Base-by-base conservation (phyloP, 2,797 vertebrate genomes). In the Brachymystax lenok region DNA sequence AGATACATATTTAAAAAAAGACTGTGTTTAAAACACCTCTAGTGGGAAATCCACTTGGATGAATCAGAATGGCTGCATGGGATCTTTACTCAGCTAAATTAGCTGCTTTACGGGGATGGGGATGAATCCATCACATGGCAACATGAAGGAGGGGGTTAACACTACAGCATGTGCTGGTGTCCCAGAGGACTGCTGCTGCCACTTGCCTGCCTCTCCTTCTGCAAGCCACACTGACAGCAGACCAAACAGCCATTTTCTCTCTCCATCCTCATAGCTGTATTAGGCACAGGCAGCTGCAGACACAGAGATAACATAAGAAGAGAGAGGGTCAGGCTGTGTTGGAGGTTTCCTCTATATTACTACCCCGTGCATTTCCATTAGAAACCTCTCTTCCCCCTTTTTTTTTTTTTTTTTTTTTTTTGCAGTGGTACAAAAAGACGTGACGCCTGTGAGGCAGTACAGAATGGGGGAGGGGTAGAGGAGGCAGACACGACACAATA, bases 241-340 rank as follows among this genome's bases (percentile, higher is more conserved):
- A 86, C 83, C 72, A 71, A 84, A 86, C 90, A 91, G 92, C 89
- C 92, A 93, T 94, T 90, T 93, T 93, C 90, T 88, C 83, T 88
- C 86, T 82, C 40, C 74, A 66, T 61, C 71, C 28, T 46, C 77
- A 84, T 69, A 78, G 71, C 79, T 86, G 82, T 80, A 81, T 86
- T 56, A 76, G 74, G 59, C 13, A 61, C n/a, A 61, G 35, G 64
- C 59, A 72, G 54, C 40, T 46, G 10, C 2, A 10, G 40, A 46
- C 2, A 83, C 28, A 87, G 8, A 74, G 35, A 74, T 40, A 78
- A 13, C 46, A 59, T 21, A 46, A 72, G 40, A 35, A 74, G 56
- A 70, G 70, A 40, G 52, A 78, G 30, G 14, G 30, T 40, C 24
- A 40, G 56, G 51, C 7, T 4, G 69, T 30, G n/a, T 68, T 51